phyloP scores from a whole-genome alignment of 2,888 invertebrate genomes.

The Eurois occulta region DNA sequence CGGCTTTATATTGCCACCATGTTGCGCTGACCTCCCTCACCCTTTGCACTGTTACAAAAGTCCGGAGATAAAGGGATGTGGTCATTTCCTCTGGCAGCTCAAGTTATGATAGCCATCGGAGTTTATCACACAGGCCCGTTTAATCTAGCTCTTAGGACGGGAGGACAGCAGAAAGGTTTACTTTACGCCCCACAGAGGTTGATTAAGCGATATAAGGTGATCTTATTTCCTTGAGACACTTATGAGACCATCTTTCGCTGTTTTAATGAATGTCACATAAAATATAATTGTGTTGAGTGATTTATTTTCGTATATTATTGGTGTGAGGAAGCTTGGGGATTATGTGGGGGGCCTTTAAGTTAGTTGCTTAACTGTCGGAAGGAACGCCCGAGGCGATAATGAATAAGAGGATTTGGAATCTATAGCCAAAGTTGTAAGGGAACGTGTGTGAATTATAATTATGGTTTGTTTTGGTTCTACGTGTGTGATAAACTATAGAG shows the following conservation, averaged over 20 bases:
- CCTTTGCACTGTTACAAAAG: constrained; percentile 46
- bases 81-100: constrained; percentile 65
- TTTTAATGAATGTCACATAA: constrained; percentile 76
- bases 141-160: constrained; percentile 88
- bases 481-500: background rate
- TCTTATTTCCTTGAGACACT: constrained; percentile 80
- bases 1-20: constrained; percentile 82
- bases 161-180: constrained; percentile 78
- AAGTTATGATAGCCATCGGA: constrained; percentile 73
- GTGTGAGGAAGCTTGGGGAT: constrained; percentile 40
- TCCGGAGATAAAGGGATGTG: constrained; percentile 20
- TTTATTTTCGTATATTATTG: constrained; percentile 67
- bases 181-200: constrained; percentile 79
- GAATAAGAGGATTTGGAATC: constrained; percentile 65
- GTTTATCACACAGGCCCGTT: constrained; percentile 86
- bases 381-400: constrained; percentile 60
- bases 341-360: constrained; percentile 45
- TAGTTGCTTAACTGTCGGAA: constrained; percentile 58
- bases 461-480: constrained; percentile 60
- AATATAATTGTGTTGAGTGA: constrained; percentile 70
- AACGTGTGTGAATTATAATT: constrained; percentile 44
- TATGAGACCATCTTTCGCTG: constrained; percentile 74
- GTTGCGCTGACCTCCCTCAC: constrained; percentile 69
- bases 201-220: constrained; percentile 83
- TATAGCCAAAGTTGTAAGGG: constrained; percentile 61